Conservation (phyloP, 2,888 invertebrate genomes). For the Drosophila mayaguana region DNA sequence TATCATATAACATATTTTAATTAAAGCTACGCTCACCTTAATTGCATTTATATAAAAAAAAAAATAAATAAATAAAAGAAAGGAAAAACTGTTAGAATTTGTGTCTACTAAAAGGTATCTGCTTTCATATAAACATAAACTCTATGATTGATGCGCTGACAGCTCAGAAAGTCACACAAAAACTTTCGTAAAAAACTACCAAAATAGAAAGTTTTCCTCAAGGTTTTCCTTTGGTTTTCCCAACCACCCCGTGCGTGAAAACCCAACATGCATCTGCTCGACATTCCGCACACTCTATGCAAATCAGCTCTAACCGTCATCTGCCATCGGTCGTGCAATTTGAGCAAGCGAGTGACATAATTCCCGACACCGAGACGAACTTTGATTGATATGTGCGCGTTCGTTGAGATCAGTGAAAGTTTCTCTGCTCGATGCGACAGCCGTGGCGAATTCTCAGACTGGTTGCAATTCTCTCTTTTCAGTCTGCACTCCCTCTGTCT, state of each 20-base stretch:
- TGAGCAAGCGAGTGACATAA: slow-evolving; percentile 84
- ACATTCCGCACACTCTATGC: slow-evolving; percentile 53
- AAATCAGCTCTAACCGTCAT: slow-evolving; percentile 62
- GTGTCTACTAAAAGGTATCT: slow-evolving; percentile 53
- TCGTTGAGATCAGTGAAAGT: slow-evolving; percentile 65
- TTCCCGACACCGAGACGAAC: slow-evolving; percentile 83
- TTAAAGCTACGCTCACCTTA: slow-evolving; percentile 44
- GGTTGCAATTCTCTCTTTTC: slow-evolving; percentile 39
- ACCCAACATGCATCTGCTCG: slow-evolving; percentile 45
- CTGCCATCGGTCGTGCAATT: slow-evolving; percentile 73
- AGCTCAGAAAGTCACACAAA: slow-evolving; percentile 37
- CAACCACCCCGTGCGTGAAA: slow-evolving; percentile 53
- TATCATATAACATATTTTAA: slow-evolving; percentile 62
- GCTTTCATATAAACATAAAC: slow-evolving; percentile 66
- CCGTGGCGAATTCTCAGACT: slow-evolving; percentile 66
- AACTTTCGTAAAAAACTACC: slow-evolving; percentile 10
- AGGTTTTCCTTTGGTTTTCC: slow-evolving; percentile 49
- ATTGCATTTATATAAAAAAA: slow-evolving; percentile 16
- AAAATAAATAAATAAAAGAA: not conserved
- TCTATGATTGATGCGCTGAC: slow-evolving; percentile 70
- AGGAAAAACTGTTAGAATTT: not conserved
- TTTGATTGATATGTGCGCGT: slow-evolving; percentile 82
- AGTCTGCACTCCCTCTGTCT: slow-evolving; percentile 13
- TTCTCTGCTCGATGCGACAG: slow-evolving; percentile 56
- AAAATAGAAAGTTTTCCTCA: slow-evolving; percentile 51